Evolutionary conservation across 1,140 invertebrate species (phyloP), one percentile per base, ranked within the genome.

Genomic region (Cyphomyrmex costatus): DNA sequence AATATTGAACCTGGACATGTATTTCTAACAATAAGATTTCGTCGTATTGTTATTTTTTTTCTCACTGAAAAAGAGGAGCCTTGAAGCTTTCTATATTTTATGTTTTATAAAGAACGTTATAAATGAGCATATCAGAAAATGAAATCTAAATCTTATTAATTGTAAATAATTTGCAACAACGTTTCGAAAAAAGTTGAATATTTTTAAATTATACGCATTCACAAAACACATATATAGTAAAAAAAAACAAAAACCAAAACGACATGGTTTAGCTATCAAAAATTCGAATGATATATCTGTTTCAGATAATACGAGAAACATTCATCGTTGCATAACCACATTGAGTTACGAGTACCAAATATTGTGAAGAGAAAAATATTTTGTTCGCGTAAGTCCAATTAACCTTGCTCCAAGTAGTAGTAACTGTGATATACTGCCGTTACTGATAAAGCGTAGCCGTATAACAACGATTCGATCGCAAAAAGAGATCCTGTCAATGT

Each of bases 391-490:
- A 65, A 65, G 76, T 19, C 42, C 58, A 78, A 49, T 78, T 78
- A 78, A 63, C 58, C 36, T 65, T 78, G 76, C 3, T 61, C 30
- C 42, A 65, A 77, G 36, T 16, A 77, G 33, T 30, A 24, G 14
- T 74, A 58, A 24, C 58, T 30, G 21, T 63, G 74, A 77, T 77
- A 46, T 77, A 77, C 12, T 27, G 33, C 56, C 16, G 33, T 19
- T 19, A 3, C 36, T 65, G 36, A 78, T 78, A 78, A 78, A 78
- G 24, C 24, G 10, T 8, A 10, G 33, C 74, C 60, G 0, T 49
- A 60, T 27, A 74, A 74, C 24, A 27, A 49, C 27, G 70, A 46
- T 58, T 74, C 68, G 36, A 83, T 83, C 80, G 68, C 14, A 46
- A 33, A 70, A 82, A 83, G 51, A 46, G 70, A 74, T 74, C 36